A percentile compares a stretch with the other conserved stretches of the same genome.
phyloP scores from a whole-genome alignment of 1,140 invertebrate species.

The Nixonia krombeini region DNA sequence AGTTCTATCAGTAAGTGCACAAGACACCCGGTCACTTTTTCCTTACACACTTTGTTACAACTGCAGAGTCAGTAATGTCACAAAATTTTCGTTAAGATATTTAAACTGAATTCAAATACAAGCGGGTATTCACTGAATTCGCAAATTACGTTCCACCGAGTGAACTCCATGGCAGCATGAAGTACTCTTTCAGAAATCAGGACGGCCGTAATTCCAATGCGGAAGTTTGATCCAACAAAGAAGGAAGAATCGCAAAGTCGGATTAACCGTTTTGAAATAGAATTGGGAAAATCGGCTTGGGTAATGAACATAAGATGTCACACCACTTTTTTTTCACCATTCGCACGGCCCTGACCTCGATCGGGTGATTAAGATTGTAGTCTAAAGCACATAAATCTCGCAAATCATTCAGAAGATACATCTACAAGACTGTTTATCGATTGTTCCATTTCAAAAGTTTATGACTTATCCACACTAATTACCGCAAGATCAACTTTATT shows the following conservation, averaged over 20 bases:
- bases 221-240: conserved; percentile 25
- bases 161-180: conserved; percentile 15
- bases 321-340: not conserved
- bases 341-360: conserved; percentile 10
- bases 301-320: not conserved
- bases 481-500: no score
- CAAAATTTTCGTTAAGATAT: not conserved
- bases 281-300: not conserved
- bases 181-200: conserved; percentile 19
- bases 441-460: no score
- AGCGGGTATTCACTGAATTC: conserved; percentile 21
- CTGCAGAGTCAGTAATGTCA: no score
- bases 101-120: conserved; percentile 18
- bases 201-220: conserved; percentile 25
- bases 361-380: not conserved
- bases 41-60: no score
- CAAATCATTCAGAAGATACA: no score
- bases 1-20: no score
- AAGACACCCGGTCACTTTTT: no score
- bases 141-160: conserved; percentile 26
- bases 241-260: conserved; percentile 19
- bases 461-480: no score
- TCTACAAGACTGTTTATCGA: no score
- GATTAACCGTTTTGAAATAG: conserved; percentile 12
- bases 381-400: not conserved